Conservation (phyloP, 2,113 vertebrate genomes). For the Erpornis zantholeuca region DNA sequence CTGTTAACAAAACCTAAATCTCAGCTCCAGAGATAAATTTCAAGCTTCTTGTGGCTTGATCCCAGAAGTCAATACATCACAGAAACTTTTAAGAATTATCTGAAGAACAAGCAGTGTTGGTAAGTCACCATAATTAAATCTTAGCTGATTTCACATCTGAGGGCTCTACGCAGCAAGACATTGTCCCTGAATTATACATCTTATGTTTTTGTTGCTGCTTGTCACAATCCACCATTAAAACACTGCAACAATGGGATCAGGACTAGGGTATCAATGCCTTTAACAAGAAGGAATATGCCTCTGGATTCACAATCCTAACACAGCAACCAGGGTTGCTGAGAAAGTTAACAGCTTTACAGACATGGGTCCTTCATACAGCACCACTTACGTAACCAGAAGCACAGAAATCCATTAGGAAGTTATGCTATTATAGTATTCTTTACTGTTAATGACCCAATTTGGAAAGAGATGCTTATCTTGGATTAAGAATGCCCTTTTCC, state of each 20-base stretch:
- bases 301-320: background rate
- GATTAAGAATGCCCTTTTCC: background rate
- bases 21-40: slow-evolving; percentile 16
- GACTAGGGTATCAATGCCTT: background rate
- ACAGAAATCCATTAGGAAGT: background rate
- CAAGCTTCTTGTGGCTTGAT: slow-evolving; percentile 35
- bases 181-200: background rate
- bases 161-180: background rate
- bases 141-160: background rate
- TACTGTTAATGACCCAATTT: background rate
- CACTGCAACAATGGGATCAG: background rate
- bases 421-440: background rate
- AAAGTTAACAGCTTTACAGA: background rate
- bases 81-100: slow-evolving; percentile 19
- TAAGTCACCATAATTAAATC: background rate
- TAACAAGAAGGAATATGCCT: background rate
- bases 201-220: background rate
- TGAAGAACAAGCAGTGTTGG: background rate
- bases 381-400: background rate
- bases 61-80: slow-evolving; percentile 4
- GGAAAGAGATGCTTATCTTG: background rate
- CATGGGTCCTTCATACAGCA: background rate
- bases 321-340: background rate
- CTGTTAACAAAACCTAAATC: slow-evolving; percentile 32
- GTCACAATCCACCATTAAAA: background rate